A percentile compares a stretch with the other conserved stretches of the same genome.
These are phyloP conservation scores for Pseudomyrmex pallidus DNA, from an alignment of 1,140 invertebrate genomes.

Conservation along the genomic window DNA sequence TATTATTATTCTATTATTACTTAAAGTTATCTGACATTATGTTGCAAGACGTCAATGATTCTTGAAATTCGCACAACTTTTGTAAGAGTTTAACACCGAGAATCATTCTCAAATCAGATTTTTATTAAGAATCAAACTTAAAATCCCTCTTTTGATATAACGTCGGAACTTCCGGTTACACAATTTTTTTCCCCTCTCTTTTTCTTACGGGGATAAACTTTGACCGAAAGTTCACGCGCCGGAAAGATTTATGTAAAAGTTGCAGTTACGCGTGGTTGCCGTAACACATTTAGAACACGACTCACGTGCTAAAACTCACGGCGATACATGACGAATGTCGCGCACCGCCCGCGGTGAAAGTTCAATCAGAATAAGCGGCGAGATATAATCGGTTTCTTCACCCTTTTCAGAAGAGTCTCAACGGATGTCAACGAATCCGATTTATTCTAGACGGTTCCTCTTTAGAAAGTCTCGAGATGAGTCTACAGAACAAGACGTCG, in stretches of 20 bases:
- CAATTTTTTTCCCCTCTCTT: neutral
- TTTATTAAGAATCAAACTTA: too few relatives aligned
- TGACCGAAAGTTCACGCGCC: constrained; percentile 3
- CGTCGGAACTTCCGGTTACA: too few relatives aligned
- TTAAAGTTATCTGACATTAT: too few relatives aligned
- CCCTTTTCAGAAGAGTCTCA: neutral
- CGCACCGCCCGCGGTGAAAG: constrained; percentile 58
- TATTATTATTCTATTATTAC: too few relatives aligned
- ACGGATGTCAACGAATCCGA: constrained; percentile 23
- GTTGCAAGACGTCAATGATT: too few relatives aligned
- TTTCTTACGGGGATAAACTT: constrained; percentile 35
- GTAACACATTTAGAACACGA: constrained; percentile 60
- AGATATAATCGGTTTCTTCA: constrained; percentile 50
- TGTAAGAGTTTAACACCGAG: too few relatives aligned
- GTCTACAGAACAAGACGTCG: neutral
- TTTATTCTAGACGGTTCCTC: neutral
- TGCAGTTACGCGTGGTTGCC: constrained; percentile 40
- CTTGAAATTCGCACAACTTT: too few relatives aligned
- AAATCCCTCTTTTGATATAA: too few relatives aligned
- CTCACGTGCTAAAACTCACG: constrained; percentile 43
- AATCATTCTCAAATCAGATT: too few relatives aligned
- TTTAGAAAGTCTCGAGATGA: constrained; percentile 47
- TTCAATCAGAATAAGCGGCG: constrained; percentile 47
- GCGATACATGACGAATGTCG: constrained; percentile 34
- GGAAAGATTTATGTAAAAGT: constrained; percentile 50